Conservation (phyloP, 2,797 vertebrate species). For the Podargus strigoides region DNA sequence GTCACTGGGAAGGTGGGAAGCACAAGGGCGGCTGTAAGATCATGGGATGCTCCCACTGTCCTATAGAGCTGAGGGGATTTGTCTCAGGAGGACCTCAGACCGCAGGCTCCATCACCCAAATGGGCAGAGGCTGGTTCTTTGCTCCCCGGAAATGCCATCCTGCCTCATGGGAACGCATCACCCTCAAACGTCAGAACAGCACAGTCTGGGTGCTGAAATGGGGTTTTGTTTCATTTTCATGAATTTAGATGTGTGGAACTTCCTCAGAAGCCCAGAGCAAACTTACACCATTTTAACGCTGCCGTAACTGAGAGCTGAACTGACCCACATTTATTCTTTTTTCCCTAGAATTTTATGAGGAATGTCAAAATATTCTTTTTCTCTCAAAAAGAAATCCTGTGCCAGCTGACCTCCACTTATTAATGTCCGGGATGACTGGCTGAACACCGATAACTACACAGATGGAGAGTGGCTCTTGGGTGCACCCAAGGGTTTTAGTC, state of each 20-base stretch:
- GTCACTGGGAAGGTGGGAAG: fast-evolving
- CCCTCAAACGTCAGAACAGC: background rate
- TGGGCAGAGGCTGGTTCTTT: background rate
- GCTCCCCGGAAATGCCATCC: background rate
- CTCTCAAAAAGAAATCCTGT: background rate
- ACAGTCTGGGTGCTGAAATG: background rate
- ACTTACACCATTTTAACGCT: background rate
- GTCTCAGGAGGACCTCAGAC: background rate
- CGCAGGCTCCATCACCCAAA: background rate
- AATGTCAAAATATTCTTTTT: background rate
- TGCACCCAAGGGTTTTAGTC: background rate
- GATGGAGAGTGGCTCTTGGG: background rate
- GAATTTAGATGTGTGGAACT: background rate
- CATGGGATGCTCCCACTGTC: fast-evolving
- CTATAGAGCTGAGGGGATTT: background rate
- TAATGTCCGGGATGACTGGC: background rate
- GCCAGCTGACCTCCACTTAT: background rate
- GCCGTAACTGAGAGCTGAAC: background rate
- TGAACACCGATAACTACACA: background rate
- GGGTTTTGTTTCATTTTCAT: background rate
- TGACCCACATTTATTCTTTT: background rate
- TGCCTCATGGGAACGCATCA: fast-evolving
- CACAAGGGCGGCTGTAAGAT: no score
- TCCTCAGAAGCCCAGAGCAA: background rate
- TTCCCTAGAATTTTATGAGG: background rate